Percentiles rank a stretch among this genome's conserved stretches.
Conservation (phyloP, 1,140 invertebrate genomes). For the Ostrea denselamellosa region DNA sequence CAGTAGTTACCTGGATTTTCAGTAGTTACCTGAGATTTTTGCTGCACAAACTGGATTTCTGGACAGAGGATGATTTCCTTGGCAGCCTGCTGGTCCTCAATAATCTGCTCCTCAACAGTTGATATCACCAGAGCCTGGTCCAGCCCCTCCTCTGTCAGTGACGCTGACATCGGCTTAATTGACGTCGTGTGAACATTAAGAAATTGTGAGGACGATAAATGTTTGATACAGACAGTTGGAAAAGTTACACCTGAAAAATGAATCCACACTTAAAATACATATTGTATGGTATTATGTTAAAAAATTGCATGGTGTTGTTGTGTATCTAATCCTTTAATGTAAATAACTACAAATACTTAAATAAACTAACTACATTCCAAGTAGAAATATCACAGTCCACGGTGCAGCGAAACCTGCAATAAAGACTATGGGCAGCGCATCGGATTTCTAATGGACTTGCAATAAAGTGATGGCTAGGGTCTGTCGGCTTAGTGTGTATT, state of each 20-base stretch:
- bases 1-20: too few species aligned
- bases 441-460: too few species aligned
- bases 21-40: slow-evolving; percentile 1
- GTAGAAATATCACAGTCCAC: too few species aligned
- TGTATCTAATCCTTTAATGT: too few species aligned
- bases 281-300: too few species aligned
- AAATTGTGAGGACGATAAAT: background rate
- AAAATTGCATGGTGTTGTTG: too few species aligned
- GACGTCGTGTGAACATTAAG: background rate
- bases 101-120: slow-evolving; percentile 35
- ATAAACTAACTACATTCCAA: too few species aligned
- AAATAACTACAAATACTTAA: too few species aligned
- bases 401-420: too few species aligned
- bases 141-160: slow-evolving; percentile 37
- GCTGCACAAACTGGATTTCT: slow-evolving; percentile 4
- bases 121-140: slow-evolving; percentile 41
- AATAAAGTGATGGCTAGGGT: too few species aligned
- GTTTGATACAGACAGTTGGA: background rate
- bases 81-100: slow-evolving; percentile 12
- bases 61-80: slow-evolving; percentile 44
- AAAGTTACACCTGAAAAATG: background rate
- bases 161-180: slow-evolving; percentile 23
- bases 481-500: too few species aligned
- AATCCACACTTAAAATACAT: background rate
- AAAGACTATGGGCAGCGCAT: too few species aligned